Evolutionary conservation across 1,140 invertebrate genomes (phyloP).

Genomic region (Nasonia longicornis): DNA sequence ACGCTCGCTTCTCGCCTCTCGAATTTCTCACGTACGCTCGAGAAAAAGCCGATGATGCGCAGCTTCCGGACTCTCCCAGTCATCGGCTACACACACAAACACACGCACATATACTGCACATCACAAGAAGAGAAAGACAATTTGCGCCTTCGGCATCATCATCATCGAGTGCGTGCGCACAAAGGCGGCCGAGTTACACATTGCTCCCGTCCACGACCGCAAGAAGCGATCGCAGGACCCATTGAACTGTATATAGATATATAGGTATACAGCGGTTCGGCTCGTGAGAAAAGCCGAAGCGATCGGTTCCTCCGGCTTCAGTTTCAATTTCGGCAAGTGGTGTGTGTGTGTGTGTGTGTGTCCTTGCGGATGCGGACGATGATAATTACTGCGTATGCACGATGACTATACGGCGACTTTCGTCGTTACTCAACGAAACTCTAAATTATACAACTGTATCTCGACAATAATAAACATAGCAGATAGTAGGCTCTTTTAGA

Average conservation of each 20-base stretch:
- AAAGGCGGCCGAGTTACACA: constrained; percentile 13
- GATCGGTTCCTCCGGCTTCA: constrained; percentile 5
- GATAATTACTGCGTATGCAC: background rate
- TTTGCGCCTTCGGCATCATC: background rate
- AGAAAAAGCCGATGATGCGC: background rate
- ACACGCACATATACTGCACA: no score
- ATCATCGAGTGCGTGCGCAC: background rate
- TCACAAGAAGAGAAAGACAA: background rate
- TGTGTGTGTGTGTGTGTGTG: background rate
- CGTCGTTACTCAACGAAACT: no score
- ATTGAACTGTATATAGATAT: background rate
- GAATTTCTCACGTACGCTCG: background rate
- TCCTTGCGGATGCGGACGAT: constrained; percentile 5
- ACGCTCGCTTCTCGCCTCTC: background rate
- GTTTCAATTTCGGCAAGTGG: background rate
- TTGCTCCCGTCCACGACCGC: constrained; percentile 5
- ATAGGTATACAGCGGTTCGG: background rate
- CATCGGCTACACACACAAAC: background rate
- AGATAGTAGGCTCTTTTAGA: background rate
- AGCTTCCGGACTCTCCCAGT: constrained; percentile 2
- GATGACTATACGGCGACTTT: background rate
- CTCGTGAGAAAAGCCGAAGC: constrained; percentile 6
- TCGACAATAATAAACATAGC: no score
- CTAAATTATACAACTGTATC: no score
- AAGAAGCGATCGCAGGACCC: constrained; percentile 8